These are phyloP conservation scores for Drosophila rubida DNA, from an alignment of 2,888 invertebrate genomes.

Conservation along the genomic window DNA sequence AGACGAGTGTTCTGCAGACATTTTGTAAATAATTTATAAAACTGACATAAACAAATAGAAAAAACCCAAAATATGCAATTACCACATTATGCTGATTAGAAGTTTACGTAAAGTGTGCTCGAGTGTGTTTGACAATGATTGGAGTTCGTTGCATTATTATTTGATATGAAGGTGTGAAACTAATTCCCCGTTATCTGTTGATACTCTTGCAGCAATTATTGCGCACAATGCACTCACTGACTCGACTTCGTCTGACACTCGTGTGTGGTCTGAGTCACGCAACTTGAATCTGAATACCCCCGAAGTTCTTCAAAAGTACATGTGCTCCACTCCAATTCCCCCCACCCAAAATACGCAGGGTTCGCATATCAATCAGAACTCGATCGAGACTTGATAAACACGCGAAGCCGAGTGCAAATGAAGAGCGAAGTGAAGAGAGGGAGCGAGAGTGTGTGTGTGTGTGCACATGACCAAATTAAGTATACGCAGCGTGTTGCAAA, in stretches of 20 bases:
- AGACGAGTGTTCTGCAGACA: not conserved
- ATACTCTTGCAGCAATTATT: conserved; percentile 23
- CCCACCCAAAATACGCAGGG: too few relatives aligned
- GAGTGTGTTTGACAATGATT: not conserved
- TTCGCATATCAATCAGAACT: conserved; percentile 29
- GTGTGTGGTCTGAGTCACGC: conserved; percentile 32
- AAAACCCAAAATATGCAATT: conserved; percentile 5
- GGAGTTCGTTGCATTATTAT: not conserved
- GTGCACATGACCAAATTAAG: conserved; percentile 46
- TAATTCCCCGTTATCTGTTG: conserved; percentile 21
- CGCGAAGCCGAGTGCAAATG: conserved; percentile 16
- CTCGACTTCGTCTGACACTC: not conserved
- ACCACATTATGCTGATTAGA: conserved; percentile 6
- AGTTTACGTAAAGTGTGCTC: not conserved
- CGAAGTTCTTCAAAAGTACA: conserved; percentile 10
- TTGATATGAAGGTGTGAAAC: not conserved
- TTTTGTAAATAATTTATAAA: not conserved
- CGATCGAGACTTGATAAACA: conserved; percentile 45
- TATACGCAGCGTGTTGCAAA: conserved; percentile 36
- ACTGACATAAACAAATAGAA: not conserved
- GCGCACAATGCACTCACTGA: conserved; percentile 38
- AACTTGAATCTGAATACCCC: conserved; percentile 26
- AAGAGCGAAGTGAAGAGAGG: not conserved
- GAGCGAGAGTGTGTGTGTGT: too few relatives aligned
- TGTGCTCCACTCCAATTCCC: not conserved